Percentiles rank a stretch among this genome's conserved stretches.
Conservation (phyloP, 2,888 invertebrate genomes). For the Stenodema calcarata region DNA sequence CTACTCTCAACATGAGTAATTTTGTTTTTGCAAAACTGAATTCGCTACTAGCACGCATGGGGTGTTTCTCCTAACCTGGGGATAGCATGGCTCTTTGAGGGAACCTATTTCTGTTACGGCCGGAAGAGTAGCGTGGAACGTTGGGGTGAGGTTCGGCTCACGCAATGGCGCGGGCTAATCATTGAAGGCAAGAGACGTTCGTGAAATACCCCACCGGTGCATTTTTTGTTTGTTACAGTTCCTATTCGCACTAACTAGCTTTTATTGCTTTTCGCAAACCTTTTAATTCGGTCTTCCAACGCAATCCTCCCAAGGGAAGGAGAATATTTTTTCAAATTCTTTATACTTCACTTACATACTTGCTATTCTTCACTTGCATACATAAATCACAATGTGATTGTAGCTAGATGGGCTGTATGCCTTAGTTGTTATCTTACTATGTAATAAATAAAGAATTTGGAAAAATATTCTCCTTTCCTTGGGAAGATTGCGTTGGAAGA, state of each 20-base stretch:
- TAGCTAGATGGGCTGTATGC: too few species aligned
- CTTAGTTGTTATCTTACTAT: too few species aligned
- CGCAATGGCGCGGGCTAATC: not conserved
- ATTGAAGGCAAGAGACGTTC: not conserved
- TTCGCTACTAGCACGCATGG: not conserved
- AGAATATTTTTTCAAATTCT: too few species aligned
- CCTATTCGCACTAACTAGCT: not conserved
- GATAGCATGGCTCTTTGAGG: not conserved
- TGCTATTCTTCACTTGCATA: too few species aligned
- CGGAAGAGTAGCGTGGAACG: not conserved
- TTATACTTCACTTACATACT: too few species aligned
- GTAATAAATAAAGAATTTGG: too few species aligned
- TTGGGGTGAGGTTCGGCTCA: not conserved
- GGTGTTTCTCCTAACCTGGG: not conserved
- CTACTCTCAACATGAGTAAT: not conserved
- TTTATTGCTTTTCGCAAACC: not conserved
- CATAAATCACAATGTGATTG: too few species aligned
- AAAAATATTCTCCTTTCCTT: not conserved
- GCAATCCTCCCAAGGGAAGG: not conserved
- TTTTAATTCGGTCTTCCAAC: not conserved
- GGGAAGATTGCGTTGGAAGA: not conserved
- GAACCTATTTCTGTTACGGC: not conserved
- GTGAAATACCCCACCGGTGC: not conserved
- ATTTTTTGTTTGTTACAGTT: not conserved
- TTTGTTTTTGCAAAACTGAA: not conserved